Conservation (phyloP, 2,888 invertebrate genomes). For the Cosmia pyralina region DNA sequence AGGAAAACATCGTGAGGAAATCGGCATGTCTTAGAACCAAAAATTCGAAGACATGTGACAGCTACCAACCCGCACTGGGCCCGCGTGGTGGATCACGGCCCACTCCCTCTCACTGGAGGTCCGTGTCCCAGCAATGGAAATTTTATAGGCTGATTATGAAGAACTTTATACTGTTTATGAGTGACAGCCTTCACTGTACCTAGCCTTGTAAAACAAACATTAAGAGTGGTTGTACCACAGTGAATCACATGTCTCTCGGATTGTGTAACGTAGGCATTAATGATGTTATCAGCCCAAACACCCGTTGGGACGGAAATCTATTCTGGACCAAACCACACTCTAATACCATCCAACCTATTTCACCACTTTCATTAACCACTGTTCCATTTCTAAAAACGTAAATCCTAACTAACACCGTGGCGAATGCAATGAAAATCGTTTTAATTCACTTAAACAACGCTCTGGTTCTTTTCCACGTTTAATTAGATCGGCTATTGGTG, state of each 20-base stretch:
- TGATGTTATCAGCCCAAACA: neutral
- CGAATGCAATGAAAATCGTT: slow-evolving; percentile 70
- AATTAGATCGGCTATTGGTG: slow-evolving; percentile 83
- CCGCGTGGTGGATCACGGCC: too few relatives aligned
- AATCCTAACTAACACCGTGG: slow-evolving; percentile 68
- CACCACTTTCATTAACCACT: slow-evolving; percentile 47
- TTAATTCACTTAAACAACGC: slow-evolving; percentile 78
- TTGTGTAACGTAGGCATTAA: neutral
- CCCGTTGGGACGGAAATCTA: neutral
- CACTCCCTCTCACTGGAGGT: too few relatives aligned
- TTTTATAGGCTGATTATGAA: too few relatives aligned
- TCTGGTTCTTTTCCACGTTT: slow-evolving; percentile 80
- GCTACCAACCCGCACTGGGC: too few relatives aligned
- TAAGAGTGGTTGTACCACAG: neutral
- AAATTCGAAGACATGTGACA: too few relatives aligned
- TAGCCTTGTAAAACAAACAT: neutral
- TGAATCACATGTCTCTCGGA: neutral
- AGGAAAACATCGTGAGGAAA: too few relatives aligned
- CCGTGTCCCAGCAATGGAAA: too few relatives aligned
- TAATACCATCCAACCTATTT: slow-evolving; percentile 26
- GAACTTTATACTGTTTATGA: neutral
- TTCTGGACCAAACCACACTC: slow-evolving; percentile 2
- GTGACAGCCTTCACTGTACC: neutral
- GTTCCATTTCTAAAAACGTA: slow-evolving; percentile 66
- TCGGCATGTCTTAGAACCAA: too few relatives aligned